Evolutionary conservation across 2,888 invertebrate genomes (phyloP).

Genomic region (Cosmia pyralina): DNA sequence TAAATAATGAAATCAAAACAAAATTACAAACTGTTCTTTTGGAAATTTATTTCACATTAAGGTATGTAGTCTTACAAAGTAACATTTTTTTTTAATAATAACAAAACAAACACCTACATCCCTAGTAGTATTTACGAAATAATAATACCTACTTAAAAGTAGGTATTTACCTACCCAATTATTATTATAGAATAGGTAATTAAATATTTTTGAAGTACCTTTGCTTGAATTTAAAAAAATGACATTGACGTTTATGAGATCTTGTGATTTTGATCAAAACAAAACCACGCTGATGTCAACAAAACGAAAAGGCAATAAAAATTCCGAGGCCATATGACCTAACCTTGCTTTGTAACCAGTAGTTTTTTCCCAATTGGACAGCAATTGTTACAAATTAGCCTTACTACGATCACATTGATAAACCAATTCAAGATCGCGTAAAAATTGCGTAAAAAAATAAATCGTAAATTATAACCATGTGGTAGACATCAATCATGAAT

Average conservation of each 20-base stretch:
- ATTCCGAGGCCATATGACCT: conserved; percentile 49
- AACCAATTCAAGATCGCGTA: conserved; percentile 5
- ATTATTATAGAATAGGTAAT: too few relatives aligned
- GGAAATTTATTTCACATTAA: too few relatives aligned
- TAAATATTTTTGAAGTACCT: too few relatives aligned
- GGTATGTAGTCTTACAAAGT: too few relatives aligned
- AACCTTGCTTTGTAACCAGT: conserved; percentile 49
- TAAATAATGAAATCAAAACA: background rate
- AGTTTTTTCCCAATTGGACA: conserved; percentile 22
- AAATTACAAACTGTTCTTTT: background rate
- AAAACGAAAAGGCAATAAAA: conserved; percentile 36
- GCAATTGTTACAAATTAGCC: conserved; percentile 38
- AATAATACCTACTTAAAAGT: too few relatives aligned
- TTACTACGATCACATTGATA: conserved; percentile 37
- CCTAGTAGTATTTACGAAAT: too few relatives aligned
- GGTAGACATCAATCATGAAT: conserved; percentile 47
- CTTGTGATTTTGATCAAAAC: conserved; percentile 33
- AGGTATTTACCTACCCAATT: background rate
- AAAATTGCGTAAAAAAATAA: conserved; percentile 31
- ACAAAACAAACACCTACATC: background rate
- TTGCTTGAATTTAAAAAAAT: background rate
- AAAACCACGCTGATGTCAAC: conserved; percentile 35
- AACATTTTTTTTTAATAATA: background rate
- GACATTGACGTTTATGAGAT: conserved; percentile 8
- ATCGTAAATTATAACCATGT: conserved; percentile 58